Evolutionary conservation across 2,113 vertebrate genomes (phyloP).

Genomic region (Lepus timidus): DNA sequence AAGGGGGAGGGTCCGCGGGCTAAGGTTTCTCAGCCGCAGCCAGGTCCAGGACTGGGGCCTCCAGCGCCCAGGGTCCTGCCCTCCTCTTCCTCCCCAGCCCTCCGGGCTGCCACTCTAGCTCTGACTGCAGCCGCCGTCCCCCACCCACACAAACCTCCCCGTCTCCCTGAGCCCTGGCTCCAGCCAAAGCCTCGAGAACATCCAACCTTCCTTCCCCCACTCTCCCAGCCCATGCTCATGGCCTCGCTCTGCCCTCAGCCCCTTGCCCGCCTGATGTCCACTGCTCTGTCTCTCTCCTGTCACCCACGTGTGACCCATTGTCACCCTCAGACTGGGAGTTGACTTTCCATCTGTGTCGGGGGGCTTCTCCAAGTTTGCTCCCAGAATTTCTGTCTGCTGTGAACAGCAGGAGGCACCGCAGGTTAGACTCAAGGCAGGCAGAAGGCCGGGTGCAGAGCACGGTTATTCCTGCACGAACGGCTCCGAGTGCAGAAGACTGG

Average conservation of each 20-base stretch:
- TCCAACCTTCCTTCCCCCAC: neutral
- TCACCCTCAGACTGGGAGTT: neutral
- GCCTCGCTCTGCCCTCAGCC: too few species aligned
- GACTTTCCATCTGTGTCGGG: neutral
- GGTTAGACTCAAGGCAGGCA: neutral
- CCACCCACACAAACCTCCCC: slow-evolving; percentile 44
- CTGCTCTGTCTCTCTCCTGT: neutral
- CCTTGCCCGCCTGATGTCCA: fast-evolving
- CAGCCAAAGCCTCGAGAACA: neutral
- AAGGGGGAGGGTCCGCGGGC: slow-evolving; percentile 28
- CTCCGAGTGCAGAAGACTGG: neutral
- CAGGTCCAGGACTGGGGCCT: slow-evolving; percentile 39
- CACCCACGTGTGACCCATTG: neutral
- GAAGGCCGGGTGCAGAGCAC: neutral
- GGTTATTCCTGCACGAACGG: neutral
- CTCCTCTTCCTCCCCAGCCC: neutral
- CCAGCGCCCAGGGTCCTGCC: slow-evolving; percentile 15
- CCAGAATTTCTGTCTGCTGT: neutral
- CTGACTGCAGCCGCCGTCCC: slow-evolving; percentile 53
- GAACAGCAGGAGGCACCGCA: neutral
- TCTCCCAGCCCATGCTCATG: fast-evolving
- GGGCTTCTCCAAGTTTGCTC: neutral
- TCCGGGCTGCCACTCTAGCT: neutral
- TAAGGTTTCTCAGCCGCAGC: slow-evolving; percentile 72
- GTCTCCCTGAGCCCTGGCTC: neutral